Base-by-base conservation (phyloP, 2,888 invertebrate species). In the Cremastinae sp. region DNA sequence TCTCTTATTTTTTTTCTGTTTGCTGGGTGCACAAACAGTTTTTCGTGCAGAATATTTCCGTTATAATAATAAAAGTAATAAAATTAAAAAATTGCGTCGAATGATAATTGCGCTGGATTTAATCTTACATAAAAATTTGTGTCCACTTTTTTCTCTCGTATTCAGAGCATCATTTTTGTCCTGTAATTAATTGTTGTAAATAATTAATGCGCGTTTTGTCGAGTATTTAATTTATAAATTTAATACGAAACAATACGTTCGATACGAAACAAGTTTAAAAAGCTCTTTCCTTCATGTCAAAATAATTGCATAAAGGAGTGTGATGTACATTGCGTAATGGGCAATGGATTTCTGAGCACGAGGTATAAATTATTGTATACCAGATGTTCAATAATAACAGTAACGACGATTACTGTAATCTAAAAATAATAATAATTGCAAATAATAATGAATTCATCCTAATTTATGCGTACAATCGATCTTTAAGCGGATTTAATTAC, bases 331-430 rank as follows among this genome's bases (percentile, higher is more conserved):
- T 56, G 28, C 53, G 61, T 68, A 62, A 73, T 68, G 45, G 61
- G 9, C 55, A 55, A 66, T 47, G 59, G 16, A 10, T 74, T 61
- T 61, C 22, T 51, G 59, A 59, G 51, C 59, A 66, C 59, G 41
- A 41, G 51, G 59, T 51, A 59, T 53, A 58, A 58, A 58, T 66
- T 58, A 69, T 69, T 59, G 51, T 43, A 41, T 51, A 41, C 59
- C 69, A 43, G 18, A 58, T 59, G 49, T 18, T 51, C 35, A 22
- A 61, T 59, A 37, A 55, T 68, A 35, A 47, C 49, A 43, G 59
- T 41, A 28, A 58, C 22, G n/a, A 10, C 28, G 22, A 56, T 61
- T 12, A 65, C 39, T 22, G 45, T 39, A 22, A 22, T 39, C n/a
- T n/a, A n/a, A n/a, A n/a, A 55, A 74, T 56, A 61, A 55, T 45